A percentile compares a stretch with the other conserved stretches of the same genome.
phyloP scores from a whole-genome alignment of 92 coral and sea anemone genomes.

The Porites evermanni region DNA sequence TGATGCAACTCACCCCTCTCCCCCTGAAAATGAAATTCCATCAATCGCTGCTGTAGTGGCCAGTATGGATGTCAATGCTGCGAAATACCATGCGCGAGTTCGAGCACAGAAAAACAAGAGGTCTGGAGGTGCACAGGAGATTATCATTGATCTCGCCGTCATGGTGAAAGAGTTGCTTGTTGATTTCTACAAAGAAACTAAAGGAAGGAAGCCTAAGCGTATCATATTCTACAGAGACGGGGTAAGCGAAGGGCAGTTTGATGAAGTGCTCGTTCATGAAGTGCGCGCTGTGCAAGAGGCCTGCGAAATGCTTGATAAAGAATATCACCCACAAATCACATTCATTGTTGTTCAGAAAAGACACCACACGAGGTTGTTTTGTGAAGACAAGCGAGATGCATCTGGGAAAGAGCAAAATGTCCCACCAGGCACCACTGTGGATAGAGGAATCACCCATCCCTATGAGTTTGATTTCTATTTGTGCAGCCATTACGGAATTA shows the following conservation, averaged over 20 bases:
- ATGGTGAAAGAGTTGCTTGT: slow-evolving; percentile 78
- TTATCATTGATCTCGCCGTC: slow-evolving; percentile 72
- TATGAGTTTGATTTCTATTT: slow-evolving; percentile 95
- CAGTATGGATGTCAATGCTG: slow-evolving; percentile 83
- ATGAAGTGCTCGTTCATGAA: slow-evolving; percentile 87
- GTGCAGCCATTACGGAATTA: slow-evolving; percentile 93
- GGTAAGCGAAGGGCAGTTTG: slow-evolving; percentile 94
- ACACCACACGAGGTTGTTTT: slow-evolving; percentile 90
- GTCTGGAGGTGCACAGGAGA: slow-evolving; percentile 75
- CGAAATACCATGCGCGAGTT: slow-evolving; percentile 78
- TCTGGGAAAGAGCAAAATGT: slow-evolving; percentile 79
- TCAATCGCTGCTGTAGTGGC: slow-evolving; percentile 97
- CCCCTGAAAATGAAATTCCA: slow-evolving; percentile 82
- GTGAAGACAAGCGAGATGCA: slow-evolving; percentile 70
- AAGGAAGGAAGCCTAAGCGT: slow-evolving; percentile 43
- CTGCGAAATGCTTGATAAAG: slow-evolving; percentile 79
- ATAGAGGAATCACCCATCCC: slow-evolving; percentile 93
- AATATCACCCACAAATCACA: slow-evolving; percentile 87
- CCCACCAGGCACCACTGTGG: slow-evolving; percentile 96
- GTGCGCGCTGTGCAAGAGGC: slow-evolving; percentile 96
- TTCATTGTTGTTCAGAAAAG: slow-evolving; percentile 94
- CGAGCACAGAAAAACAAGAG: slow-evolving; percentile 82
- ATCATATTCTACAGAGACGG: slow-evolving; percentile 88
- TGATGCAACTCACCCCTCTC: slow-evolving; percentile 94
- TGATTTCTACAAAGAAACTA: slow-evolving; percentile 48